Base-by-base conservation (phyloP, 1,140 invertebrate species). In the Brachionus manjavacas region DNA sequence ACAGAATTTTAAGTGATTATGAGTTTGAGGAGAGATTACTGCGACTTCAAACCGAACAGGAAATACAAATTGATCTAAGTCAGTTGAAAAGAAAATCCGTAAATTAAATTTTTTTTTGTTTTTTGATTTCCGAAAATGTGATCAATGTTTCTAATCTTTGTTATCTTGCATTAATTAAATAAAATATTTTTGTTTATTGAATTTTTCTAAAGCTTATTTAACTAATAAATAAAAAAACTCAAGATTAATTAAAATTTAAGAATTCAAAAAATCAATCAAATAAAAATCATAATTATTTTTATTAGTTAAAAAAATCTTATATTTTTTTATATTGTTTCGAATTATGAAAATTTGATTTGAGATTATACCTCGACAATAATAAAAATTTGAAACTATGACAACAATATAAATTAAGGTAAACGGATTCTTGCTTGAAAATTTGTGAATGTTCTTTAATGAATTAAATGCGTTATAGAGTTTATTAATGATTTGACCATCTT, bases 381-480 rank as follows among this genome's bases (percentile, higher is more conserved):
- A 25, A 55, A 49, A 60, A 60, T 68, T 35, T 72, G 68, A 72
- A 16, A 72, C 68, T 72, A 72, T 72, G 68, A 20, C 28, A 72
- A 72, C 68, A 39, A 20, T 43, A 72, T 72, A 72, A 72, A 39
- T 72, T 72, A 39, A 72, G n/a, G 68, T 41, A 72, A 72, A 41
- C 31, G 28, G 39, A 72, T 20, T 39, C 12, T 14, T 68, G 66
- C 9, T 68, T n/a, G 9, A 31, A 68, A 68, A 68, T 28, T 68
- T 68, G 60, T 31, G 31, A 68, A 31, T 39, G 31, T 39, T 68
- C 4, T 68, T 28, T 12, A 31, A 68, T 28, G 25, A 68, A 68
- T 35, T 31, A 25, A 68, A 12, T 60, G 14, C 46, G 9, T 66
- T 66, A 23, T 68, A n/a, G 31, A 68, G 31, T 68, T 68, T 68